These are phyloP conservation scores for Manis crassicaudata DNA, from an alignment of 2,797 vertebrate genomes.

Conservation along the genomic window DNA sequence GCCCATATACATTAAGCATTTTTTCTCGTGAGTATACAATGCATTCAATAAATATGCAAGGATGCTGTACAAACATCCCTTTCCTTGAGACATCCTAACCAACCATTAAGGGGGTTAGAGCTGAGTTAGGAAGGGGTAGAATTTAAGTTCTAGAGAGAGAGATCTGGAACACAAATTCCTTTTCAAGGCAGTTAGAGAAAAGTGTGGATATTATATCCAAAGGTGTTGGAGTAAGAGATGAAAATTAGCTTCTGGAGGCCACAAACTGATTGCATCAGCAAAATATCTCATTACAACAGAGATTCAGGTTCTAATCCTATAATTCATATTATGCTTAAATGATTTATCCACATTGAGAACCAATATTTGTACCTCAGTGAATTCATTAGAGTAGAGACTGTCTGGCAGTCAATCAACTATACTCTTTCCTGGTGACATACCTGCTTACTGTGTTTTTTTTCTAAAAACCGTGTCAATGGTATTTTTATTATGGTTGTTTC, in stretches of 20 bases:
- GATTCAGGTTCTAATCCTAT: background rate
- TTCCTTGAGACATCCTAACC: background rate
- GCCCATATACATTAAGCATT: background rate
- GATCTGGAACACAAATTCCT: background rate
- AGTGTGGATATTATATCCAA: background rate
- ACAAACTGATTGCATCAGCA: background rate
- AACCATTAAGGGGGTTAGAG: background rate
- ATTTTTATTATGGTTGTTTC: background rate
- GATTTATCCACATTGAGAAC: background rate
- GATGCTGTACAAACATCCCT: background rate
- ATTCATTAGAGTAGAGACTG: background rate
- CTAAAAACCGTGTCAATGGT: background rate
- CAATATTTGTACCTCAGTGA: background rate
- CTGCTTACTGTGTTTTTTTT: background rate
- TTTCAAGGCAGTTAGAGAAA: background rate
- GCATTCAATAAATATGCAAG: background rate
- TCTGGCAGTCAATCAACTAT: background rate
- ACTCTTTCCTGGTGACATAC: background rate
- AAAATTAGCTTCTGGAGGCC: background rate
- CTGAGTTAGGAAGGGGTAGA: background rate
- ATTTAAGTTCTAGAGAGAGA: background rate
- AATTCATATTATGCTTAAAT: background rate
- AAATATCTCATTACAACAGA: background rate
- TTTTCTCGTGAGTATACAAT: background rate
- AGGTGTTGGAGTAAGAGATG: background rate